Percentiles rank a stretch among this genome's conserved stretches.
Evolutionary conservation across 1,140 invertebrate genomes (phyloP).

Genomic region (Calosoma granatense): DNA sequence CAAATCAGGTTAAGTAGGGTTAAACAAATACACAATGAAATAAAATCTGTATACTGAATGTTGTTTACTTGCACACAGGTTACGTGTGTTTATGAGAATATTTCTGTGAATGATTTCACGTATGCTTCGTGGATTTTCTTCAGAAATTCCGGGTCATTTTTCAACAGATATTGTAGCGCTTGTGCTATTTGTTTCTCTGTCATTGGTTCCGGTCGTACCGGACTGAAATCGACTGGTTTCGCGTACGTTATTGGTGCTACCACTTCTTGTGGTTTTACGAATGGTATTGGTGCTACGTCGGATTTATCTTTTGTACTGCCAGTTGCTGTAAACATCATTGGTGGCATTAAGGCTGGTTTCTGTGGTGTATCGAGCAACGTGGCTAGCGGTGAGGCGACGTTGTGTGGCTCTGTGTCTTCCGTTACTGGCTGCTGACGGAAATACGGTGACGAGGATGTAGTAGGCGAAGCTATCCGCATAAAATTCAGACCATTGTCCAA

Average conservation of each 20-base stretch:
- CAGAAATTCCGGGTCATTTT: constrained; percentile 78
- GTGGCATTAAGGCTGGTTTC: constrained; percentile 67
- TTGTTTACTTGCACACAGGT: no score
- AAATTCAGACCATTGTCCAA: constrained; percentile 43
- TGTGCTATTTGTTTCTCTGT: constrained; percentile 80
- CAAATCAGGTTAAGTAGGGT: no score
- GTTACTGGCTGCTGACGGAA: constrained; percentile 25
- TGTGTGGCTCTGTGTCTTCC: constrained; percentile 31
- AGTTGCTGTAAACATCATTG: constrained; percentile 64
- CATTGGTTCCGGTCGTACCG: constrained; percentile 45
- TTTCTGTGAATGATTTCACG: constrained; percentile 70
- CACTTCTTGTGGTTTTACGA: not conserved
- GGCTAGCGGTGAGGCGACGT: constrained; percentile 34
- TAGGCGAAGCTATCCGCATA: constrained; percentile 40
- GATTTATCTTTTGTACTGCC: not conserved
- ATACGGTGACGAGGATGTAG: constrained; percentile 38
- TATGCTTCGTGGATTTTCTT: constrained; percentile 83
- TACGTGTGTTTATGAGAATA: constrained; percentile 52
- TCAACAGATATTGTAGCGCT: constrained; percentile 75
- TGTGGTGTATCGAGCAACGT: constrained; percentile 40
- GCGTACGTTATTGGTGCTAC: not conserved
- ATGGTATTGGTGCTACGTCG: not conserved
- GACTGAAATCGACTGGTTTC: constrained; percentile 8
- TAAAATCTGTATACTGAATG: no score
- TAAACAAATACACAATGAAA: no score